Conservation (phyloP, 2,888 invertebrate genomes). For the Tryphoninae sp. region DNA sequence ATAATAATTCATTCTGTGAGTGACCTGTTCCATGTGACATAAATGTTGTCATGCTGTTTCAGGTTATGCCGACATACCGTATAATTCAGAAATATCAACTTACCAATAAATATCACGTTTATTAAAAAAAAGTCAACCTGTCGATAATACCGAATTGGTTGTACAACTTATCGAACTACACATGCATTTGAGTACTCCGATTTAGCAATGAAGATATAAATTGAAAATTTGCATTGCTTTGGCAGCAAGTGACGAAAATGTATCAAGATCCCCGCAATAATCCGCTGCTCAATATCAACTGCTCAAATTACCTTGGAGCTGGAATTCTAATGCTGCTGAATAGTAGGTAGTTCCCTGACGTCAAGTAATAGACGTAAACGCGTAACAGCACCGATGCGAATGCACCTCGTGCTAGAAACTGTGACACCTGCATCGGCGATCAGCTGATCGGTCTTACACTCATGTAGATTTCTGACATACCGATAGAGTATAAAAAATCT, state of each 20-base stretch:
- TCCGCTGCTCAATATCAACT: neutral
- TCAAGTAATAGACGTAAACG: conserved; percentile 7
- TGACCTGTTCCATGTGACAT: neutral
- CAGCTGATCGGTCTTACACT: conserved; percentile 42
- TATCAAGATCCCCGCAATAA: neutral
- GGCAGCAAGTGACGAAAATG: neutral
- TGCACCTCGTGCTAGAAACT: conserved; percentile 28
- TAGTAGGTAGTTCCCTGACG: conserved; percentile 2
- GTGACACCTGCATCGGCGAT: conserved; percentile 39
- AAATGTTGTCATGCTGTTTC: neutral
- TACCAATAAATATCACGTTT: neutral
- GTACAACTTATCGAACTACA: neutral
- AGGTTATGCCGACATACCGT: conserved; percentile 27
- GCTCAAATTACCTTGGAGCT: neutral
- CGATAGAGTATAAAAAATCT: too few species aligned
- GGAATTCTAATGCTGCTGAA: neutral
- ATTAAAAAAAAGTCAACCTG: neutral
- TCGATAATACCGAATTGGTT: neutral
- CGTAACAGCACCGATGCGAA: conserved; percentile 6
- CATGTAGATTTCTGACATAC: neutral
- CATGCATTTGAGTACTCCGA: neutral
- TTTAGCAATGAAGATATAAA: neutral
- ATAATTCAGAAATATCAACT: neutral
- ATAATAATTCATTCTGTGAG: neutral
- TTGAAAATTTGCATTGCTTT: neutral